These are phyloP conservation scores for Tortricodes alternella DNA, from an alignment of 2,888 invertebrate genomes.

Conservation along the genomic window DNA sequence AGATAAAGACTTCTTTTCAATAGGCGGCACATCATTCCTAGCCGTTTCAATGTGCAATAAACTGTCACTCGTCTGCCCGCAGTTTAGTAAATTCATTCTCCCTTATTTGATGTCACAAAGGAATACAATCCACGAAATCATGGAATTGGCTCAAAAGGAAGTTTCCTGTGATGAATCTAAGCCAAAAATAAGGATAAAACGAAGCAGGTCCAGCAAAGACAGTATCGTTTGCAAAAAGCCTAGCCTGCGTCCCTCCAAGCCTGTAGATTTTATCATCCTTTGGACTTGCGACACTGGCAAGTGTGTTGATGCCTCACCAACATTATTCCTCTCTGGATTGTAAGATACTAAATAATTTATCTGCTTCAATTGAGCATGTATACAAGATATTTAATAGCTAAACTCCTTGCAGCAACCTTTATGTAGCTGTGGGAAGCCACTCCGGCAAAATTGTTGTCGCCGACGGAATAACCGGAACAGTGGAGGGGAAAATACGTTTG, in stretches of 20 bases:
- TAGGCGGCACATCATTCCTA: slow-evolving; percentile 88
- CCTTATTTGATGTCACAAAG: slow-evolving; percentile 78
- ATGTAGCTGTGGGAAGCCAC: slow-evolving; percentile 82
- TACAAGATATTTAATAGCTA: background rate
- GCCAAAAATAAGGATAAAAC: slow-evolving; percentile 49
- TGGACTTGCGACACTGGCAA: slow-evolving; percentile 87
- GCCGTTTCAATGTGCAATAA: slow-evolving; percentile 85
- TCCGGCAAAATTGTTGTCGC: slow-evolving; percentile 87
- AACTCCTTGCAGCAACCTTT: slow-evolving; percentile 59
- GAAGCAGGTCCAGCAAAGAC: slow-evolving; percentile 38
- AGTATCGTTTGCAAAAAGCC: slow-evolving; percentile 38
- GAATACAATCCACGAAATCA: slow-evolving; percentile 62
- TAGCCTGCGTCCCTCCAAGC: slow-evolving; percentile 29
- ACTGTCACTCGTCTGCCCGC: slow-evolving; percentile 68
- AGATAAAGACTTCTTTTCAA: slow-evolving; percentile 77
- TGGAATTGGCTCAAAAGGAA: slow-evolving; percentile 55
- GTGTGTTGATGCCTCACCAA: slow-evolving; percentile 92
- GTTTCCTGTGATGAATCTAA: slow-evolving; percentile 42
- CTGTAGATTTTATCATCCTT: slow-evolving; percentile 64
- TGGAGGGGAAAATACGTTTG: slow-evolving; percentile 75
- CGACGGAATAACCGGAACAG: slow-evolving; percentile 75
- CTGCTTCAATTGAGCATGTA: background rate
- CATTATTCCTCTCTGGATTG: slow-evolving; percentile 72
- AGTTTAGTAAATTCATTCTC: slow-evolving; percentile 77
- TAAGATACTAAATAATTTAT: slow-evolving; percentile 52